Evolutionary conservation across 2,888 invertebrate genomes (phyloP).

Genomic region (Phasia obesa): DNA sequence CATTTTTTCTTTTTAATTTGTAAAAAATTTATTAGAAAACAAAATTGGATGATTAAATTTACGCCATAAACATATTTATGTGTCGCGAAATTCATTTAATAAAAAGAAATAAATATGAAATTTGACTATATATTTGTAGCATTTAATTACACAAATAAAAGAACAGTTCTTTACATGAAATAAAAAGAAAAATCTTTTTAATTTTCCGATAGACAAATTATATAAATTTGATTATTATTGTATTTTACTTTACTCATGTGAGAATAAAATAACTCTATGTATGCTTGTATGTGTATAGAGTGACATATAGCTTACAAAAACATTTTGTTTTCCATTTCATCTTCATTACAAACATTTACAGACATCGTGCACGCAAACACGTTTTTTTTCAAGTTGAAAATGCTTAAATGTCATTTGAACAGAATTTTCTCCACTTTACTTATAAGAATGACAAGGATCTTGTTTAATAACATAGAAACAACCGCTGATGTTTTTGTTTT

Average conservation of each 20-base stretch:
- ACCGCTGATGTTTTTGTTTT: slow-evolving; percentile 23
- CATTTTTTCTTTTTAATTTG: no score
- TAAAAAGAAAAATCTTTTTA: no score
- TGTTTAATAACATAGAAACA: slow-evolving; percentile 32
- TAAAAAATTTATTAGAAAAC: no score
- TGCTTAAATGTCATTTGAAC: slow-evolving; percentile 49
- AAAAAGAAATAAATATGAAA: no score
- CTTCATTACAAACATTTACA: slow-evolving; percentile 23
- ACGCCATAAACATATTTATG: no score
- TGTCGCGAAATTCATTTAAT: no score
- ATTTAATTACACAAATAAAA: no score
- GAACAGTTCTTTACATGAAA: no score
- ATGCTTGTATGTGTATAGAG: background rate
- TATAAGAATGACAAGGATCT: slow-evolving; percentile 65
- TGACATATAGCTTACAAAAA: slow-evolving; percentile 10
- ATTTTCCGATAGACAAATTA: slow-evolving; percentile 2
- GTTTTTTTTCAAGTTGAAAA: slow-evolving; percentile 38
- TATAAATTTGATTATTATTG: background rate
- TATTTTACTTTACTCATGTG: background rate
- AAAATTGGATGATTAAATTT: no score
- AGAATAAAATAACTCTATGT: background rate
- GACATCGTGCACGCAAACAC: slow-evolving; percentile 47
- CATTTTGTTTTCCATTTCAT: slow-evolving; percentile 54
- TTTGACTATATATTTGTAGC: no score
- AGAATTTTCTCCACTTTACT: slow-evolving; percentile 66